Conservation (phyloP, 2,888 invertebrate species). For the Conchocele bisecta region DNA sequence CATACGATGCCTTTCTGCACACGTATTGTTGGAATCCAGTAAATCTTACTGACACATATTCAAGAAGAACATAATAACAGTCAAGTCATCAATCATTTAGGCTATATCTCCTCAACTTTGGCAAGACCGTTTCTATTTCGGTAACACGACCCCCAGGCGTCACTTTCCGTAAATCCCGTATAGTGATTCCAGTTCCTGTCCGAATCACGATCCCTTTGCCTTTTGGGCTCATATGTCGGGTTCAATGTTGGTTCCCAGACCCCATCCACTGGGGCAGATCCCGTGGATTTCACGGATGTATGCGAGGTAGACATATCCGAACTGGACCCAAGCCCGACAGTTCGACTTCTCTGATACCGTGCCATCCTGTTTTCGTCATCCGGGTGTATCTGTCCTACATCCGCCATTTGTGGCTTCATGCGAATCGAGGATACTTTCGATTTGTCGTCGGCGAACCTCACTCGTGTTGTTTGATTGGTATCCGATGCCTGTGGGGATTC, state of each 20-base stretch:
- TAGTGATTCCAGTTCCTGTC: constrained; percentile 10
- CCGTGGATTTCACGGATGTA: constrained; percentile 43
- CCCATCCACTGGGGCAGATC: constrained; percentile 38
- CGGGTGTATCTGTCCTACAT: constrained; percentile 51
- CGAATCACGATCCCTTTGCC: not conserved
- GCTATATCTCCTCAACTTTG: constrained; percentile 47
- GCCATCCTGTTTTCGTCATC: constrained; percentile 41
- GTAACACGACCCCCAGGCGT: constrained; percentile 26
- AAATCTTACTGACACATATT: no score
- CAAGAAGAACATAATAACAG: no score
- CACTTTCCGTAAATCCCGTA: constrained; percentile 36
- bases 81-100: no score
- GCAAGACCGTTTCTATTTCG: constrained; percentile 37
- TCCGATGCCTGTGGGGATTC: constrained; percentile 52
- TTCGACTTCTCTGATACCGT: constrained; percentile 23
- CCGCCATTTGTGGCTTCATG: constrained; percentile 57
- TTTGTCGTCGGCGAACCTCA: constrained; percentile 54
- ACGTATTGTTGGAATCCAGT: no score
- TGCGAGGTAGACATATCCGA: constrained; percentile 31
- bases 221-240: constrained; percentile 23
- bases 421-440: constrained; percentile 36
- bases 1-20: no score
- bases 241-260: constrained; percentile 53
- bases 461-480: constrained; percentile 28
- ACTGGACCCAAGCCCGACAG: constrained; percentile 17